A percentile compares a stretch with the other conserved stretches of the same genome.
phyloP scores from a whole-genome alignment of 2,113 vertebrate genomes.

The Tor tambroides region DNA sequence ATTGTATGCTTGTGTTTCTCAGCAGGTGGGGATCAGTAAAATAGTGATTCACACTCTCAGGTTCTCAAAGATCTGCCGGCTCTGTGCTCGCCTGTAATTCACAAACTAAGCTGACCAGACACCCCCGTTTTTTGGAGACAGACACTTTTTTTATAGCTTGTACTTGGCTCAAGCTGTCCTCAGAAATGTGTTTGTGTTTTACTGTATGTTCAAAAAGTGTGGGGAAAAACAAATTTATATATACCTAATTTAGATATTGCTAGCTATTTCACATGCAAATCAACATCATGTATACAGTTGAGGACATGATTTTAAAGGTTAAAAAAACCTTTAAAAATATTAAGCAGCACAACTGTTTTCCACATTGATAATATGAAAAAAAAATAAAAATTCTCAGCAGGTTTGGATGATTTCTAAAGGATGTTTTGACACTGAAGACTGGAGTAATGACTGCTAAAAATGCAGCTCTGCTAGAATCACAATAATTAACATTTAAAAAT shows the following conservation, averaged over 20 bases:
- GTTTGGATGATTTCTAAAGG: too few species aligned
- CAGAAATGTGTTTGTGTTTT: not conserved
- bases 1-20: slow-evolving; percentile 42
- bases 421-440: too few species aligned
- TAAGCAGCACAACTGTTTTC: too few species aligned
- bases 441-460: too few species aligned
- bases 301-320: too few species aligned
- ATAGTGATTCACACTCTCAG: slow-evolving; percentile 18
- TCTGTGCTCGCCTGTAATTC: not conserved
- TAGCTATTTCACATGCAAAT: too few species aligned
- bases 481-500: too few species aligned
- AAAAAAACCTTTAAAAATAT: too few species aligned
- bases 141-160: not conserved
- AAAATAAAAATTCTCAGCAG: too few species aligned
- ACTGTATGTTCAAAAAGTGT: not conserved
- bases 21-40: slow-evolving; percentile 45
- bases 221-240: not conserved
- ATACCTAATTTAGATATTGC: not conserved
- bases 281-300: too few species aligned
- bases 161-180: not conserved
- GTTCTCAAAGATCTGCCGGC: not conserved
- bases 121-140: not conserved
- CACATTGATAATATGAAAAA: too few species aligned
- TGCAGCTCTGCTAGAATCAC: too few species aligned
- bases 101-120: not conserved